Conservation (phyloP, 2,113 vertebrate genomes). For the Dinomys branickii region DNA sequence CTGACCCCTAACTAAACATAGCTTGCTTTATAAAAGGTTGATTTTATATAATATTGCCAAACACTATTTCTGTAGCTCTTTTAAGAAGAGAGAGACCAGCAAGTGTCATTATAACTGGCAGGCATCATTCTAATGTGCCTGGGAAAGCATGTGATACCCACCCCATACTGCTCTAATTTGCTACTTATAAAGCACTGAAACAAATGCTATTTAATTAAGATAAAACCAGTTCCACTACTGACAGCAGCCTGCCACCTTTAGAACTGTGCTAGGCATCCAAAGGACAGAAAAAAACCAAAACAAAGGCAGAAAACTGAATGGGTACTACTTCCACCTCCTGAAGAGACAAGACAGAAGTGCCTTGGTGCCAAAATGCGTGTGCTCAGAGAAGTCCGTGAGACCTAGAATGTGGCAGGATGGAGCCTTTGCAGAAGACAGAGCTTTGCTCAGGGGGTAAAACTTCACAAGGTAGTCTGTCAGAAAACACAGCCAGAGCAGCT, state of each 20-base stretch:
- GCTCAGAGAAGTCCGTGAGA: neutral
- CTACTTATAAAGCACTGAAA: neutral
- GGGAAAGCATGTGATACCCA: constrained; percentile 27
- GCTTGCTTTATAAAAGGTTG: constrained; percentile 77
- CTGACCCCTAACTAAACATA: constrained; percentile 82
- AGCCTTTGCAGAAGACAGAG: neutral
- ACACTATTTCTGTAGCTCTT: constrained; percentile 79
- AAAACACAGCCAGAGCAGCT: neutral
- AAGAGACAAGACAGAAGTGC: neutral
- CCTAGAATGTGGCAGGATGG: neutral
- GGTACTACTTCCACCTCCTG: neutral
- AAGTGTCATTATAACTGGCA: constrained; percentile 63
- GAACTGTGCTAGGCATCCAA: neutral
- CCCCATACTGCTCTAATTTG: constrained; percentile 18
- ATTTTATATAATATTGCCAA: constrained; percentile 79
- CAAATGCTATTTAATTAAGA: constrained; percentile 45
- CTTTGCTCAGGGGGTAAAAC: constrained; percentile 1
- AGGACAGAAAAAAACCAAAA: neutral
- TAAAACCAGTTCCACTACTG: neutral
- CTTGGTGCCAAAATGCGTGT: neutral
- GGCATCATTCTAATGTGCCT: constrained; percentile 59
- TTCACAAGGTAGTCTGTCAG: constrained; percentile 9
- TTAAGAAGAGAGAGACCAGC: constrained; percentile 65
- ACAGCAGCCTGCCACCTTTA: neutral
- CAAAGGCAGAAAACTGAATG: neutral